A percentile compares a stretch with the other conserved stretches of the same genome.
Conservation (phyloP, 2,113 vertebrate species). For the Collichthys lucidus region DNA sequence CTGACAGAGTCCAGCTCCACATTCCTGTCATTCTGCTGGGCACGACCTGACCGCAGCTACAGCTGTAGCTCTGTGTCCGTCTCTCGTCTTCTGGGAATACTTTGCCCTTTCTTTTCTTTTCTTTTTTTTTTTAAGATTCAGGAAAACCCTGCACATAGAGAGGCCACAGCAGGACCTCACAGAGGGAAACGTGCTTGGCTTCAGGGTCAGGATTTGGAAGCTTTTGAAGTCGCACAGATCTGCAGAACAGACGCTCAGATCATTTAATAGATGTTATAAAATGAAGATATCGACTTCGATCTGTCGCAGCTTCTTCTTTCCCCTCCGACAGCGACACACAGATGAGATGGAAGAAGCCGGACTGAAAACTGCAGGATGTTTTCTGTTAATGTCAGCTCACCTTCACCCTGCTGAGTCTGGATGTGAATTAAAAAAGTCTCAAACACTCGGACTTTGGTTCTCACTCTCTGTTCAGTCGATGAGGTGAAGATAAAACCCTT, state of each 20-base stretch:
- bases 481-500: neutral
- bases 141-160: conserved; percentile 9
- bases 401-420: neutral
- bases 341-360: neutral
- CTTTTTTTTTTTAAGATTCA: conserved; percentile 11
- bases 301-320: neutral
- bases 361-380: neutral
- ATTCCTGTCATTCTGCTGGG: conserved; percentile 61
- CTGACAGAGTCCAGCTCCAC: conserved; percentile 11
- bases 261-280: too few relatives aligned
- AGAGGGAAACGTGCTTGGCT: neutral
- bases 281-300: conserved; percentile 3
- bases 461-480: neutral
- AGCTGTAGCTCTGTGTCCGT: conserved; percentile 14
- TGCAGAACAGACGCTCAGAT: too few relatives aligned
- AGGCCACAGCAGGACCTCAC: neutral
- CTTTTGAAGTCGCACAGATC: neutral
- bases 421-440: neutral
- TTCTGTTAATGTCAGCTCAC: neutral
- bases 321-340: neutral
- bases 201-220: neutral
- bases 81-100: conserved; percentile 19
- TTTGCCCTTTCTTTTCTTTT: neutral
- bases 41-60: conserved; percentile 13
- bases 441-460: conserved; percentile 47